Evolutionary conservation across 2,888 invertebrate genomes (phyloP).

Genomic region (Mythimna vitellina): DNA sequence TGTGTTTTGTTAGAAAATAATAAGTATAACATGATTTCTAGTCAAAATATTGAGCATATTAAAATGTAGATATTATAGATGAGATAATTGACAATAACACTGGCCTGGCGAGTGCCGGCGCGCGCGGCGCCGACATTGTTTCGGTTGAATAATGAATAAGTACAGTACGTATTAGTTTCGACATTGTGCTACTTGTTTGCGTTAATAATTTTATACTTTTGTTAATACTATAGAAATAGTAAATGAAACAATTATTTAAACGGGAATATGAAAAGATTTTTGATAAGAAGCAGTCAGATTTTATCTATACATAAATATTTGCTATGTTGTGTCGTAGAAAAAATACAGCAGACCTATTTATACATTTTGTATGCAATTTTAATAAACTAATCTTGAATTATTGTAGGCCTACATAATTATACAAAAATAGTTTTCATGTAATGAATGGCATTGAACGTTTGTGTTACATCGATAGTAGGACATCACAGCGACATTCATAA

Average conservation of each 20-base stretch:
- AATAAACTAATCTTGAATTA: slow-evolving; percentile 65
- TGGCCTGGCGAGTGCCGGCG: slow-evolving; percentile 79
- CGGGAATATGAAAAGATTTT: slow-evolving; percentile 61
- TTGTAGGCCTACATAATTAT: slow-evolving; percentile 72
- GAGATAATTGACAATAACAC: slow-evolving; percentile 90
- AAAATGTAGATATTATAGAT: slow-evolving; percentile 88
- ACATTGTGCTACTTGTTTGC: slow-evolving; percentile 78
- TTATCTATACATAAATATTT: slow-evolving; percentile 57
- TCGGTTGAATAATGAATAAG: slow-evolving; percentile 81
- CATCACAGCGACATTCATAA: slow-evolving; percentile 74
- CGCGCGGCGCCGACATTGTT: slow-evolving; percentile 70
- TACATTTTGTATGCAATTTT: slow-evolving; percentile 78
- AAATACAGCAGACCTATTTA: slow-evolving; percentile 73
- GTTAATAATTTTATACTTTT: slow-evolving; percentile 81
- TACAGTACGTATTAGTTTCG: slow-evolving; percentile 80
- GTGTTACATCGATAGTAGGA: slow-evolving; percentile 56
- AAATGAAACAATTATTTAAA: slow-evolving; percentile 63
- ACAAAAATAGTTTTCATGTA: slow-evolving; percentile 57
- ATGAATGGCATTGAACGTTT: slow-evolving; percentile 57
- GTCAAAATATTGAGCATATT: slow-evolving; percentile 91
- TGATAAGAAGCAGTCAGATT: slow-evolving; percentile 61
- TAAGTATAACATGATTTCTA: slow-evolving; percentile 90
- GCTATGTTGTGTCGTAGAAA: slow-evolving; percentile 58
- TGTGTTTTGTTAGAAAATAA: slow-evolving; percentile 89
- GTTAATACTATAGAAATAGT: slow-evolving; percentile 76